Conservation (phyloP, 2,113 vertebrate species). For the Pavo muticus region DNA sequence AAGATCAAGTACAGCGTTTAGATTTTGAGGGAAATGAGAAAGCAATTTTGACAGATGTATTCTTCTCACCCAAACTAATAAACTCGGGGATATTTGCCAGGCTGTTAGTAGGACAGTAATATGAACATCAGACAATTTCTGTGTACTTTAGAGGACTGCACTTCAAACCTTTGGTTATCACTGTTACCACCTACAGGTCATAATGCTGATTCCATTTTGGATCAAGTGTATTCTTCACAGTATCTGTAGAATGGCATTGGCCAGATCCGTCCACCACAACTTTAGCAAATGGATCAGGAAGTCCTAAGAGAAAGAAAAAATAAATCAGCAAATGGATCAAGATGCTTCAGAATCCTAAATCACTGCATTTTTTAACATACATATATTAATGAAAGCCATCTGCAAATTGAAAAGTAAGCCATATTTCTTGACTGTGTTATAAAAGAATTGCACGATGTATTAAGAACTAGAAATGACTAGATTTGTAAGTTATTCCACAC, state of each 20-base stretch:
- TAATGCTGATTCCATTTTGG: slow-evolving; percentile 99
- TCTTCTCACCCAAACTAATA: neutral
- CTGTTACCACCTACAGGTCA: slow-evolving; percentile 91
- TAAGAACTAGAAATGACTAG: neutral
- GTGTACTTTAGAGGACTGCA: slow-evolving; percentile 59
- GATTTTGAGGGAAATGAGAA: neutral
- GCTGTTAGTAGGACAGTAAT: neutral
- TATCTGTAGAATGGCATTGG: slow-evolving; percentile 99
- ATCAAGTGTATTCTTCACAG: slow-evolving; percentile 99
- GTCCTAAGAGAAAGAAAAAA: slow-evolving; percentile 81
- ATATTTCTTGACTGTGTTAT: neutral
- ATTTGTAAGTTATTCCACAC: neutral
- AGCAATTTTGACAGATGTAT: neutral
- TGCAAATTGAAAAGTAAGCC: neutral
- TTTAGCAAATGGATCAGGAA: slow-evolving; percentile 98
- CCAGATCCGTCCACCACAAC: slow-evolving; percentile 98
- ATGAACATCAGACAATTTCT: slow-evolving; percentile 3
- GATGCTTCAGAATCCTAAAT: neutral
- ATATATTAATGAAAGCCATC: neutral
- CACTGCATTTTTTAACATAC: neutral
- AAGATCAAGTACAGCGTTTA: neutral
- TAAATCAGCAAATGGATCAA: neutral
- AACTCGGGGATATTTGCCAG: neutral
- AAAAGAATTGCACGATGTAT: neutral
- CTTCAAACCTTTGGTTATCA: slow-evolving; percentile 68